These are phyloP conservation scores for Menidia menidia DNA, from an alignment of 2,797 vertebrate species.

Conservation along the genomic window DNA sequence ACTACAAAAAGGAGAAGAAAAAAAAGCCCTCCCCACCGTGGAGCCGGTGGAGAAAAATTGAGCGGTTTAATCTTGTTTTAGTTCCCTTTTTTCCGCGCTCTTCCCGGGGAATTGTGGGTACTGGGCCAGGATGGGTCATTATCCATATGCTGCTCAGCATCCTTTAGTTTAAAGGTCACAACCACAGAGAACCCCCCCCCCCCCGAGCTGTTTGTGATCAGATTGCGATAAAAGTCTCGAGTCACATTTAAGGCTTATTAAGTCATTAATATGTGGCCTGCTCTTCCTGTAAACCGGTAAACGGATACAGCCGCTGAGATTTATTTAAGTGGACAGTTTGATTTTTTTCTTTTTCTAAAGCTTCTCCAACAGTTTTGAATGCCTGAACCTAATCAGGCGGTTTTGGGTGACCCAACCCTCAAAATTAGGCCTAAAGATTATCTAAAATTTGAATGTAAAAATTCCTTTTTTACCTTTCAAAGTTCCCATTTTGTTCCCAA, in stretches of 20 bases:
- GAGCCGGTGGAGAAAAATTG: conserved; percentile 34
- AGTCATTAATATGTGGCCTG: neutral
- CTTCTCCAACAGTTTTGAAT: too few species aligned
- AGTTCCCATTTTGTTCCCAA: too few species aligned
- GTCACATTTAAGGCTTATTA: neutral
- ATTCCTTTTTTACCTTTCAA: too few species aligned
- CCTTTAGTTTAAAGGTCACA: conserved; percentile 51
- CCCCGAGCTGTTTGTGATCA: conserved; percentile 8
- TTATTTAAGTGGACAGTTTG: too few species aligned
- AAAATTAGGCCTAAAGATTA: too few species aligned
- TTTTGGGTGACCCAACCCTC: too few species aligned
- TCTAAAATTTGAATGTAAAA: too few species aligned
- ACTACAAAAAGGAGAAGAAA: conserved; percentile 34
- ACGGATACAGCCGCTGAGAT: neutral
- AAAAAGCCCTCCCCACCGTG: conserved; percentile 58
- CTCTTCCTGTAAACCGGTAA: neutral
- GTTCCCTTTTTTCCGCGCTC: neutral
- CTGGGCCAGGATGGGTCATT: conserved; percentile 52
- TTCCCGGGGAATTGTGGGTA: conserved; percentile 22
- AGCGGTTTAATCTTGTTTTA: conserved; percentile 3
- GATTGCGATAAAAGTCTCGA: neutral
- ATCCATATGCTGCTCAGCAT: conserved; percentile 51
- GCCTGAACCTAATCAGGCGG: too few species aligned
- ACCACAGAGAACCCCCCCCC: conserved; percentile 13
- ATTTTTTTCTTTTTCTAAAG: too few species aligned